These are phyloP conservation scores for Oreochromis grahami DNA, from an alignment of 2,797 vertebrate species.

Conservation along the genomic window DNA sequence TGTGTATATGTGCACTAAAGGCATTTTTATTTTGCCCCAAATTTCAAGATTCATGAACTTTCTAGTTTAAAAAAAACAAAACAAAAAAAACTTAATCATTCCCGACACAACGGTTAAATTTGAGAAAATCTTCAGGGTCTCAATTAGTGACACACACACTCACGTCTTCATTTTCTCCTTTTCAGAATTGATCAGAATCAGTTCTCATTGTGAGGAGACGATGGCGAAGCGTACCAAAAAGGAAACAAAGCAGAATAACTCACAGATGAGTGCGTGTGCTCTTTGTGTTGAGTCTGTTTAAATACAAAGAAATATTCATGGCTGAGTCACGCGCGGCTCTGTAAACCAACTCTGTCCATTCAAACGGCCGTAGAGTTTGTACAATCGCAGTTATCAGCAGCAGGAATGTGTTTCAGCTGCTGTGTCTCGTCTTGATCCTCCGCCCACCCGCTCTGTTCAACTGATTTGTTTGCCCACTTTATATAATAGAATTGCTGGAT, in stretches of 20 bases:
- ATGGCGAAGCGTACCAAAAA: not conserved
- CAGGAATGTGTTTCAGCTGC: not conserved
- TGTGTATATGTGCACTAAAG: not conserved
- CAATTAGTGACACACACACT: not conserved
- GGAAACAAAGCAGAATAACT: not conserved
- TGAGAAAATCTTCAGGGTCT: not conserved
- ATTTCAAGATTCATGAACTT: not conserved
- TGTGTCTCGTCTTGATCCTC: rapidly evolving
- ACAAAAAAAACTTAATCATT: not conserved
- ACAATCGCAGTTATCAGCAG: not conserved
- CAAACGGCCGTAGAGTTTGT: not conserved
- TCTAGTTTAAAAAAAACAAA: not conserved
- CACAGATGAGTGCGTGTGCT: not conserved
- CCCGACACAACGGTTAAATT: not conserved
- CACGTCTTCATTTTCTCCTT: not conserved
- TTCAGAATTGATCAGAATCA: not conserved
- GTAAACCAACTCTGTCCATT: not conserved
- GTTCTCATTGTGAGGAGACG: not conserved
- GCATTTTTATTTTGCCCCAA: not conserved
- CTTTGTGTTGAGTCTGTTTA: not conserved
- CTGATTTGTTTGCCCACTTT: not conserved
- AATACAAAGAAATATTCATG: not conserved
- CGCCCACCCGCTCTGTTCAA: not conserved
- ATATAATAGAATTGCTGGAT: rapidly evolving
- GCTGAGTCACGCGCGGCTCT: not conserved